Percentiles rank a stretch among this genome's conserved stretches.
Evolutionary conservation across 2,113 vertebrate species (phyloP).

Genomic region (Mugil cephalus): DNA sequence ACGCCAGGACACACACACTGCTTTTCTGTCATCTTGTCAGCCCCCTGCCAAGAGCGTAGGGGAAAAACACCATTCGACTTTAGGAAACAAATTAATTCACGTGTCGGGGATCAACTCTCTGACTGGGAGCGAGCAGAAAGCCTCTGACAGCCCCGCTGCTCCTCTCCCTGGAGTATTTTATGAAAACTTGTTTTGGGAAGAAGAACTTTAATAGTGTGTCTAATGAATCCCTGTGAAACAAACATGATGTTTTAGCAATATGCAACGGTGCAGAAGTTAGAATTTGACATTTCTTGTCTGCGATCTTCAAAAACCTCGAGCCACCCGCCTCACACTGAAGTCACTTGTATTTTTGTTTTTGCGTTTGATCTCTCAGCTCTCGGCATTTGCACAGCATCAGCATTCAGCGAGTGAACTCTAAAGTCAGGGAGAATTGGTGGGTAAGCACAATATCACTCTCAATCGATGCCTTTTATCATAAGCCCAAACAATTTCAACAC

Average conservation of each 20-base stretch:
- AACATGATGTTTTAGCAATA: conserved; percentile 49
- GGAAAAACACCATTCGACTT: conserved; percentile 70
- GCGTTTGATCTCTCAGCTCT: conserved; percentile 48
- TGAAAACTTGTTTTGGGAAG: conserved; percentile 69
- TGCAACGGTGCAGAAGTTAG: conserved; percentile 23
- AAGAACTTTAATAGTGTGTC: conserved; percentile 61
- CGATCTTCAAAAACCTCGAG: conserved; percentile 39
- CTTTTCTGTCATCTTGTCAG: conserved; percentile 69
- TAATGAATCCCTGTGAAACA: conserved; percentile 72
- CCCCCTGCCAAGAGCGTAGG: conserved; percentile 61
- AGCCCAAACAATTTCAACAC: conserved; percentile 63
- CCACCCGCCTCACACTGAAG: conserved; percentile 4
- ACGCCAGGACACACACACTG: conserved; percentile 36
- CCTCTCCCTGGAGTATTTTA: conserved; percentile 64
- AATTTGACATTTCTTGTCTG: conserved; percentile 36
- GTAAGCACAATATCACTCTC: conserved; percentile 70
- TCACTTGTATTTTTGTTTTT: conserved; percentile 36
- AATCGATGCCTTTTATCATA: conserved; percentile 74
- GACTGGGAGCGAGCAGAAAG: conserved; percentile 64
- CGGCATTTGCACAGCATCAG: conserved; percentile 40
- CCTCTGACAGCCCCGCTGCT: conserved; percentile 67
- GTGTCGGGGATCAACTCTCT: conserved; percentile 69
- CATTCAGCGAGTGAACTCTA: conserved; percentile 48
- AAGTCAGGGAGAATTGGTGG: conserved; percentile 64
- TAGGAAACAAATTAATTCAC: conserved; percentile 82